Base-by-base conservation (phyloP, 2,113 vertebrate genomes). In the Xiphias gladius region DNA sequence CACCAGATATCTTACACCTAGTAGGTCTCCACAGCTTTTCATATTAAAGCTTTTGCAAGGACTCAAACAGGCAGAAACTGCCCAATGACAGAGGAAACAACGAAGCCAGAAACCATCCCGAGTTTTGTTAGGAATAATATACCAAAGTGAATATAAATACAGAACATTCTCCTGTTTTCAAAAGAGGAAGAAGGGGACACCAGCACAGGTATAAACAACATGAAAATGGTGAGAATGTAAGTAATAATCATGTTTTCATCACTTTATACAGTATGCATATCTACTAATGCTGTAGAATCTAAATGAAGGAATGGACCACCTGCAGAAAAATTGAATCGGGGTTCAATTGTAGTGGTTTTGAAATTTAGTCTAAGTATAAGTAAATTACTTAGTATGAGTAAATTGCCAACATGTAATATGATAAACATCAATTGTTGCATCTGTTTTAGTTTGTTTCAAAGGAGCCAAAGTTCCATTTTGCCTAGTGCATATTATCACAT, bases 61-160 rank as follows among this genome's bases (percentile, higher is more conserved):
- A 72, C 32, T 64, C 32, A 63, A 35, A 61, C 41, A 19, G 46
- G 17, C 28, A n/a, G 30, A 76, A 61, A 43, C 30, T 58, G 65
- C 22, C 12, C 41, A 43, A 30, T 41, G 20, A 76, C 20, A 46
- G 58, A 64, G 4, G 8, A 1, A 72, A 39, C 17, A 5, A 26
- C 3, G 57, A 26, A 64, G n/a, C 8, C 43, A 52, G 43, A 52
- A 43, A 73, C 10, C 16, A 28, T 48, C 26, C 1, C 16, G 50
- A 7, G 6, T 43, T 41, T 62, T 11, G 7, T 22, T 52, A 52
- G 28, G 46, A 50, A 30, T 65, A 22, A 41, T 26, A 9, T 0
- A n/a, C 16, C 43, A 50, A 50, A 19, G 0, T 50, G 20, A 77
- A 59, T 37, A 20, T 39, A 58, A 48, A 48, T 67, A 20, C 39